Evolutionary conservation across 2,888 invertebrate genomes (phyloP).

Genomic region (Ornithoptera alexandrae): DNA sequence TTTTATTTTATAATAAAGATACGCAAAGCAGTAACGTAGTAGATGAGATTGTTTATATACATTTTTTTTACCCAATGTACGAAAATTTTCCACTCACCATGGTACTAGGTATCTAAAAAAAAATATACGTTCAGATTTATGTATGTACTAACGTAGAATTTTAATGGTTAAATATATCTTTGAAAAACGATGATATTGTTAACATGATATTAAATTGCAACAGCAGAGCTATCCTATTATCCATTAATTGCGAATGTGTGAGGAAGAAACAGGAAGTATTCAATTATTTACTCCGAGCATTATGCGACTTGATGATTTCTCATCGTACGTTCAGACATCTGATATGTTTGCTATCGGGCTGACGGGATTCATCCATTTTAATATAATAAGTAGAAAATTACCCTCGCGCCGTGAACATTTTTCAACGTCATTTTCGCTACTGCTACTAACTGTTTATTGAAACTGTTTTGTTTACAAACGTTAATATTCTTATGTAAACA

Average conservation of each 20-base stretch:
- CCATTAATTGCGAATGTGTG: slow-evolving; percentile 14
- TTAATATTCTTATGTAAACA: slow-evolving; percentile 8
- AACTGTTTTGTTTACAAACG: slow-evolving; percentile 22
- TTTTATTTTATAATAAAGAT: no score
- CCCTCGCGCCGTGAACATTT: neutral
- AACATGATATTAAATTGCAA: neutral
- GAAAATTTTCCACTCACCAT: neutral
- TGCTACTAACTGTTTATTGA: slow-evolving; percentile 13
- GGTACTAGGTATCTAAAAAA: no score
- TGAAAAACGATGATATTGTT: neutral
- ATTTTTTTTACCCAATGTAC: neutral
- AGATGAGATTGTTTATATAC: neutral
- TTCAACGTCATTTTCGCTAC: slow-evolving; percentile 7
- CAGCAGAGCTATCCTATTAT: neutral
- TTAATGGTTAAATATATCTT: neutral
- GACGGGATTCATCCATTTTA: slow-evolving; percentile 11
- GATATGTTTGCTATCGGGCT: slow-evolving; percentile 15
- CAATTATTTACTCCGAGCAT: slow-evolving; percentile 16
- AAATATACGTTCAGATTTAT: no score
- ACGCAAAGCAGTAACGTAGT: neutral
- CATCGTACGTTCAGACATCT: slow-evolving; percentile 13
- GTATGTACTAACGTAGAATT: no score
- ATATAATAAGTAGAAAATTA: slow-evolving; percentile 4
- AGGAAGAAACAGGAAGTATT: slow-evolving; percentile 25
- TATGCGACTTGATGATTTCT: slow-evolving; percentile 18